A percentile compares a stretch with the other conserved stretches of the same genome.
Conservation (phyloP, 2,888 invertebrate species). For the Apamea epomidion region DNA sequence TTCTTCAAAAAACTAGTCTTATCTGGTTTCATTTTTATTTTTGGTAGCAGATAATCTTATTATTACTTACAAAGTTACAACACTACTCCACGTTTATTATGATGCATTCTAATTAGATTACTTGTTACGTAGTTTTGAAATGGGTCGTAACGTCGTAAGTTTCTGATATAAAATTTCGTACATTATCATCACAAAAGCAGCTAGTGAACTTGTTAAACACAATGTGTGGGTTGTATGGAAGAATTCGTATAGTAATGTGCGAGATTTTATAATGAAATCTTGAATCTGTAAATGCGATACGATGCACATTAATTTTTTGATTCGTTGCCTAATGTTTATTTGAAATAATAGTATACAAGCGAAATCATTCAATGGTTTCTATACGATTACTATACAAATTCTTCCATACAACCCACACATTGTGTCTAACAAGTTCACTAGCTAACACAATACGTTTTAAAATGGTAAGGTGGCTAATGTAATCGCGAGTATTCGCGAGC, state of each 20-base stretch:
- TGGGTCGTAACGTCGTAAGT: constrained; percentile 10
- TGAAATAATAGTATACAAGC: too few species aligned
- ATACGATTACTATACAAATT: background rate
- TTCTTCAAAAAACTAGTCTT: constrained; percentile 36
- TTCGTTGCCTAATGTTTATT: too few species aligned
- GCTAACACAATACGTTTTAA: constrained; percentile 47
- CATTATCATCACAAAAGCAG: background rate
- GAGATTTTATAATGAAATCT: too few species aligned
- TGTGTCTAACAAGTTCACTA: constrained; percentile 29
- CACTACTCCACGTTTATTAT: background rate
- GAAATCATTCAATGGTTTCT: too few species aligned
- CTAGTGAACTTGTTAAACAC: too few species aligned
- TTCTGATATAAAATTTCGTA: background rate
- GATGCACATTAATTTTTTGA: too few species aligned
- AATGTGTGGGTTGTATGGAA: too few species aligned
- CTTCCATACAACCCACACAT: background rate
- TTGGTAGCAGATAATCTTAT: constrained; percentile 14
- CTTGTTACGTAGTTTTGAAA: background rate
- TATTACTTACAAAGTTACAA: constrained; percentile 4
- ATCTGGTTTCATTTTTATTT: constrained; percentile 33
- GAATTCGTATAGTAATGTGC: too few species aligned
- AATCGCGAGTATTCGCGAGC: constrained; percentile 45
- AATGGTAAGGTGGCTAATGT: constrained; percentile 47
- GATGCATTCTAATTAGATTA: background rate
- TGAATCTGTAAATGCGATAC: too few species aligned